Evolutionary conservation across 2,888 invertebrate genomes (phyloP).

Genomic region (Melieria crassipennis): DNA sequence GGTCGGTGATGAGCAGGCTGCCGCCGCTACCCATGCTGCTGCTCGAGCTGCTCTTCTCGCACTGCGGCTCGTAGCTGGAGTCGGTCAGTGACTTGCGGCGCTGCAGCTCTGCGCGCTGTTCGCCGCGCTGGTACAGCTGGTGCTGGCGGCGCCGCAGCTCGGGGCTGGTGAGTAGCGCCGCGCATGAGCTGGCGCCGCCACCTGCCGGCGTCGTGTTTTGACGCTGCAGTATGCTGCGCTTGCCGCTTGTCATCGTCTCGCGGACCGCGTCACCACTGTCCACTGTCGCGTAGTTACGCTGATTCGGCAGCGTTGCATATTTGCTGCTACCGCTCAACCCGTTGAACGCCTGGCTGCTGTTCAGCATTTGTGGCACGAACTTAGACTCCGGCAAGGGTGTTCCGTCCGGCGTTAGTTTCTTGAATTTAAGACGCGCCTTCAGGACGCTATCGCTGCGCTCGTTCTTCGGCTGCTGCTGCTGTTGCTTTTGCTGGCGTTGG

Average conservation of each 20-base stretch:
- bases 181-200: not conserved
- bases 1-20: slow-evolving; percentile 52
- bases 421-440: slow-evolving; percentile 57
- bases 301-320: slow-evolving; percentile 8
- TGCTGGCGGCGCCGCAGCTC: slow-evolving; percentile 29
- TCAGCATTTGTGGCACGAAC: slow-evolving; percentile 27
- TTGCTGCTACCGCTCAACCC: slow-evolving; percentile 4
- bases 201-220: slow-evolving; percentile 43
- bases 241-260: not conserved
- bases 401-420: slow-evolving; percentile 46
- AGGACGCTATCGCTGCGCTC: slow-evolving; percentile 44
- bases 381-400: slow-evolving; percentile 21
- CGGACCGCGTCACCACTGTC: slow-evolving; percentile 38
- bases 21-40: slow-evolving; percentile 66
- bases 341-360: slow-evolving; percentile 32
- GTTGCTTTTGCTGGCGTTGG: slow-evolving; percentile 33
- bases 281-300: slow-evolving; percentile 41
- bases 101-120: slow-evolving; percentile 49
- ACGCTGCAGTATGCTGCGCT: slow-evolving; percentile 56
- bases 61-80: slow-evolving; percentile 45
- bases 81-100: slow-evolving; percentile 59
- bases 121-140: slow-evolving; percentile 46
- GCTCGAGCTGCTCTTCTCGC: slow-evolving; percentile 55
- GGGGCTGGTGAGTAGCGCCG: slow-evolving; percentile 11
- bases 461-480: slow-evolving; percentile 8